Conservation (phyloP, 2,113 vertebrate genomes). For the Myocastor coypus region DNA sequence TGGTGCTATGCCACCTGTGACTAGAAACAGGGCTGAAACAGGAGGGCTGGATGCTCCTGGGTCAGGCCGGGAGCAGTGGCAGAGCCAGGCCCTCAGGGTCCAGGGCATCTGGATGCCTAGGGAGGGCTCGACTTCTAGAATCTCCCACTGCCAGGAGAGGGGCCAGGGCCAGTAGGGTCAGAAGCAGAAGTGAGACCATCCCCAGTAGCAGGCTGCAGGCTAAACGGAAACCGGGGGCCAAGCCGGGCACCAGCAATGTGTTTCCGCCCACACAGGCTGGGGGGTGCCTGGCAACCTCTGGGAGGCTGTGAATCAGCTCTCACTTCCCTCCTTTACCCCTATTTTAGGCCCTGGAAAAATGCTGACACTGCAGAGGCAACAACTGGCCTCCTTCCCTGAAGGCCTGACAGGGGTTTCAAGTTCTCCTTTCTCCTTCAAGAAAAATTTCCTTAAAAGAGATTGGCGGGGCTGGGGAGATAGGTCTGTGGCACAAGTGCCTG, state of each 20-base stretch:
- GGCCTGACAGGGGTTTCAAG: slow-evolving; percentile 70
- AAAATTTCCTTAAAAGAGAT: slow-evolving; percentile 82
- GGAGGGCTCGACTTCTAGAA: neutral
- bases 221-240: slow-evolving; percentile 63
- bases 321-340: slow-evolving; percentile 86
- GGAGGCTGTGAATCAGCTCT: slow-evolving; percentile 81
- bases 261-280: slow-evolving; percentile 81
- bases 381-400: slow-evolving; percentile 77
- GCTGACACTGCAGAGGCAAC: slow-evolving; percentile 83
- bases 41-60: neutral
- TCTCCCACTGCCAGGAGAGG: neutral
- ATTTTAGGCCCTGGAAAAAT: slow-evolving; percentile 83
- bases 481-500: too few species aligned
- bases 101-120: neutral
- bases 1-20: neutral
- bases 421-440: slow-evolving; percentile 85
- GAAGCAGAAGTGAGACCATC: slow-evolving; percentile 87
- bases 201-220: slow-evolving; percentile 57
- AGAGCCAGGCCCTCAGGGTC: neutral
- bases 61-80: neutral
- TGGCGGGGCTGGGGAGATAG: neutral
- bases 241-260: slow-evolving; percentile 82
- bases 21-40: neutral
- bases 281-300: slow-evolving; percentile 70
- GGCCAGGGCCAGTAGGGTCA: neutral